These are phyloP conservation scores for Huso huso DNA, from an alignment of 2,797 vertebrate genomes.

Conservation along the genomic window DNA sequence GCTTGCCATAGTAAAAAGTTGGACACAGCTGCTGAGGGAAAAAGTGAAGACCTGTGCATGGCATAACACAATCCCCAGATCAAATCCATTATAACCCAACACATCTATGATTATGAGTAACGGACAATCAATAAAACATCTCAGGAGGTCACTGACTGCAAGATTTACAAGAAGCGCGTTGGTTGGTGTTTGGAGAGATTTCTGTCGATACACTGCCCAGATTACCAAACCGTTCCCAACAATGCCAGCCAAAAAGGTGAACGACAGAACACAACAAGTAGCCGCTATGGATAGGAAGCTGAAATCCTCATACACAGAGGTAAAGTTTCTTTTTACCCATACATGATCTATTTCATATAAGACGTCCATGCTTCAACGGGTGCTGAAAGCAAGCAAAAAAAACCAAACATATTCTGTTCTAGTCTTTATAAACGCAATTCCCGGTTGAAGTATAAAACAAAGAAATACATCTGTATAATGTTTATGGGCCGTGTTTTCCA, in stretches of 20 bases:
- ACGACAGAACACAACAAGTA: constrained; percentile 44
- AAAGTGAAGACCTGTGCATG: constrained; percentile 49
- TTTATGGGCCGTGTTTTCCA: too few species aligned
- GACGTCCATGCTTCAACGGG: too few species aligned
- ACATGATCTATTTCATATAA: too few species aligned
- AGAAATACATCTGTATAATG: too few species aligned
- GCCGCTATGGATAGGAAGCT: constrained; percentile 9
- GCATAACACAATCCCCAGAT: constrained; percentile 38
- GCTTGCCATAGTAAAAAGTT: constrained; percentile 56
- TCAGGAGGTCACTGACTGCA: constrained; percentile 48
- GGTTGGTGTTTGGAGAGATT: constrained; percentile 53
- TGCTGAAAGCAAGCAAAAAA: too few species aligned
- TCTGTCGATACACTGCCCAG: constrained; percentile 54
- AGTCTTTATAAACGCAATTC: too few species aligned
- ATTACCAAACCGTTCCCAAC: constrained; percentile 57
- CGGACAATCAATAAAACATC: constrained; percentile 56
- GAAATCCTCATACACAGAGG: too few species aligned
- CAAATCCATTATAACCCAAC: constrained; percentile 20
- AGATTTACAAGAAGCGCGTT: constrained; percentile 65
- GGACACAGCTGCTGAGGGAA: constrained; percentile 58
- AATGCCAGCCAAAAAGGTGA: constrained; percentile 46
- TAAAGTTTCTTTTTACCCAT: too few species aligned
- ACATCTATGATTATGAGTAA: constrained; percentile 45
- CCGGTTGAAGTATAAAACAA: too few species aligned
- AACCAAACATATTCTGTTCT: too few species aligned